Conservation (phyloP, 2,888 invertebrate species). For the Rhopalosiphum nymphaeae region DNA sequence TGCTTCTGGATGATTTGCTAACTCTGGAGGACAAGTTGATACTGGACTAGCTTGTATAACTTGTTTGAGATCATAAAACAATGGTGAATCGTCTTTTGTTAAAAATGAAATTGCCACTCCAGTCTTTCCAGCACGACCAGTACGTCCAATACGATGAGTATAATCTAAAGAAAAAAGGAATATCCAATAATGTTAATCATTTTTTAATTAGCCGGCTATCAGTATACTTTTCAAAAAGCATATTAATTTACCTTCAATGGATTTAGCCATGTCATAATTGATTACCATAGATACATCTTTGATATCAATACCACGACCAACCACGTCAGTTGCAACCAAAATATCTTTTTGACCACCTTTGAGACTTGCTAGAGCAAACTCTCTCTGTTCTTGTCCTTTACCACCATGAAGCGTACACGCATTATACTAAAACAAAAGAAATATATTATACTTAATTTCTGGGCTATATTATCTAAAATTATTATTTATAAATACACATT, state of each 20-base stretch:
- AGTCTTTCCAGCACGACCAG: slow-evolving; percentile 97
- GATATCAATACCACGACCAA: slow-evolving; percentile 99
- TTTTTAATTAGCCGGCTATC: neutral
- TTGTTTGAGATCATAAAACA: slow-evolving; percentile 98
- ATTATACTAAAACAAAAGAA: slow-evolving; percentile 77
- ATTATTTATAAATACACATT: slow-evolving; percentile 22
- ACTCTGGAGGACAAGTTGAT: slow-evolving; percentile 94
- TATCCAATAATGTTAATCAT: neutral
- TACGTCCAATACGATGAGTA: slow-evolving; percentile 98
- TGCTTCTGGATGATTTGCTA: slow-evolving; percentile 98
- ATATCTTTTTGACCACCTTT: slow-evolving; percentile 98
- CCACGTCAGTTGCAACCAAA: slow-evolving; percentile 98
- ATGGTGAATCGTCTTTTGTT: slow-evolving; percentile 93
- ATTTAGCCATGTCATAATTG: slow-evolving; percentile 99
- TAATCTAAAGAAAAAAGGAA: slow-evolving; percentile 76
- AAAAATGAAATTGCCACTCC: slow-evolving; percentile 97
- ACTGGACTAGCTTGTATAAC: slow-evolving; percentile 89
- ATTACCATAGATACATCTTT: slow-evolving; percentile 99
- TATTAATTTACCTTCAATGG: slow-evolving; percentile 82
- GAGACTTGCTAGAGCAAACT: slow-evolving; percentile 95
- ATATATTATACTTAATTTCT: neutral
- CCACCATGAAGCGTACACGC: slow-evolving; percentile 99
- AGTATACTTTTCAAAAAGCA: neutral
- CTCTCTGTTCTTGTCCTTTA: slow-evolving; percentile 99
- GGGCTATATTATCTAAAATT: neutral